A percentile compares a stretch with the other conserved stretches of the same genome.
Conservation (phyloP, 2,113 vertebrate species). For the Callionymus lyra region DNA sequence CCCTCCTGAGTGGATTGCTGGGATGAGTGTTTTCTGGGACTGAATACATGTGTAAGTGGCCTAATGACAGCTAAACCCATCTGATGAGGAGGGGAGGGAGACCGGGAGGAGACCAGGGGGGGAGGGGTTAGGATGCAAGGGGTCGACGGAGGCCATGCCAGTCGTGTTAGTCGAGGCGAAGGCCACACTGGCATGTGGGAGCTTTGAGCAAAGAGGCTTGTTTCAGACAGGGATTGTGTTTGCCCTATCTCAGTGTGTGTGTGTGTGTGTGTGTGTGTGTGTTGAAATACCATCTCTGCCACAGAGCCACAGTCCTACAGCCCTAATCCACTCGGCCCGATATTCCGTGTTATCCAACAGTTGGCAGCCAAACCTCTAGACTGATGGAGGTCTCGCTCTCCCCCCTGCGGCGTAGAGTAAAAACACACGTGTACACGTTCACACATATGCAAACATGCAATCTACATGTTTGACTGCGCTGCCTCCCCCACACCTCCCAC, state of each 20-base stretch:
- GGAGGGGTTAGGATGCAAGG: neutral
- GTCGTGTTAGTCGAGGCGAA: conserved; percentile 56
- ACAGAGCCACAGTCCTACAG: conserved; percentile 50
- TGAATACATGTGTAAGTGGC: conserved; percentile 56
- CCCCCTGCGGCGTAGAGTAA: conserved; percentile 33
- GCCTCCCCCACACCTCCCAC: conserved; percentile 42
- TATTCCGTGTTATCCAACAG: conserved; percentile 48
- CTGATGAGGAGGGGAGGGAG: conserved; percentile 15
- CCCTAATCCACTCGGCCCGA: conserved; percentile 62
- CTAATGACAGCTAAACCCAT: conserved; percentile 53
- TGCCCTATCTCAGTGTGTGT: conserved; percentile 25
- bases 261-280: too few species aligned
- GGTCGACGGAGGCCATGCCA: conserved; percentile 33
- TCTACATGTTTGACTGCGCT: conserved; percentile 6
- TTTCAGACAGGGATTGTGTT: conserved; percentile 58
- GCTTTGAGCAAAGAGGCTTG: conserved; percentile 65
- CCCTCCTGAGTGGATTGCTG: conserved; percentile 31
- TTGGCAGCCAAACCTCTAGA: conserved; percentile 31
- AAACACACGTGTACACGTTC: conserved; percentile 14
- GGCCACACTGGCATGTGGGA: conserved; percentile 40
- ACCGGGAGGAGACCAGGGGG: conserved; percentile 1
- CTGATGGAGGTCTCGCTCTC: conserved; percentile 28
- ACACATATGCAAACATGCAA: conserved; percentile 1
- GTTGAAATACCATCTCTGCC: conserved; percentile 30
- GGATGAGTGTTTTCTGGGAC: conserved; percentile 40